Base-by-base conservation (phyloP, 92 coral and sea anemone species). In the Metridium senile region DNA sequence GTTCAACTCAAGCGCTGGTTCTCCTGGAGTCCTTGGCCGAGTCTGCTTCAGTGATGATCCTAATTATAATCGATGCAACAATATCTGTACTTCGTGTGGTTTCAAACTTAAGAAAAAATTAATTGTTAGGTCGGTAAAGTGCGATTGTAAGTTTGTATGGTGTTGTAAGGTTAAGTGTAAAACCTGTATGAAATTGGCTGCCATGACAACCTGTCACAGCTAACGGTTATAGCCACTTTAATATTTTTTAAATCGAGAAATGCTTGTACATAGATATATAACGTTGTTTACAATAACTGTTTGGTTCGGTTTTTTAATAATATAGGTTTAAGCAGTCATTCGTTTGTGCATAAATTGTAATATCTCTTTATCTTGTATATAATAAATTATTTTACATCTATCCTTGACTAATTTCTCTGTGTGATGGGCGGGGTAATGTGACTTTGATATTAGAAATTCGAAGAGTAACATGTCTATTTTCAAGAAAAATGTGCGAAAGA, bases 121-220 rank as follows among this genome's bases (percentile, higher is more conserved):
- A 26, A 54, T 77, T 23, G 82, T 77, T 17, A 28, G 74, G 19
- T 34, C 54, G 45, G 28, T 26, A 8, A 65, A 67, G 52, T 94
- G 98, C 66, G 83, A 76, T 29, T 94, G 98, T 68, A 82, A 89
- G 81, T 94, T 94, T 56, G 78, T 73, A 13, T 94, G 98, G 98
- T 94, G 98, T 78, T 94, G 98, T 62, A 61, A 62, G 1, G 97
- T 94, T 13, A 45, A 53, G 23, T 94, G 98, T 20, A 57, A 76
- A n/a, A 62, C 39, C 4, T 94, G 98, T 78, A 45, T 53, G 62
- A 65, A 67, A 21, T 66, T 77, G 0, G 82, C 74, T 66, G 82
- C 72, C 64, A 52, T 46, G 73, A 67, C 73, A 67, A 67, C 75
- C 22, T 77, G 82, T 62, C 45, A 73, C 13, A 73, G 78, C 3